Percentiles rank a stretch among this genome's conserved stretches.
phyloP scores from a whole-genome alignment of 2,797 vertebrate species.

The Mastacembelus armatus region DNA sequence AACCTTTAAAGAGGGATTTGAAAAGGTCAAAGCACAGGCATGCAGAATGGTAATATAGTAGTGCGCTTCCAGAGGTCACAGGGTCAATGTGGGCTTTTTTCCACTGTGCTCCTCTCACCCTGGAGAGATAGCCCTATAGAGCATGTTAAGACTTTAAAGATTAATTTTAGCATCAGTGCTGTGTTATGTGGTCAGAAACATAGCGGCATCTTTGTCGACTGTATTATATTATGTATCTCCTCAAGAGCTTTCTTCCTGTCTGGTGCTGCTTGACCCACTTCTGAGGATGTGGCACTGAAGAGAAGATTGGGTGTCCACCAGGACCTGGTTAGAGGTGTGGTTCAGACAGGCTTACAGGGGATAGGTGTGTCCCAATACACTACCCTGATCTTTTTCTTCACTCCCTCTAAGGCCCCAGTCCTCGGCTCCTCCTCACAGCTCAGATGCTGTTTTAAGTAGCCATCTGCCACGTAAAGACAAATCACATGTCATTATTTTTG shows the following conservation, averaged over 20 bases:
- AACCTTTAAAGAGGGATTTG: constrained; percentile 84
- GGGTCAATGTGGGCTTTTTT: constrained; percentile 72
- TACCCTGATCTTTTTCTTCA: constrained; percentile 45
- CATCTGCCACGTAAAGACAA: constrained; percentile 67
- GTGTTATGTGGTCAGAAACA: constrained; percentile 11
- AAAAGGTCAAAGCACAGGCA: constrained; percentile 82
- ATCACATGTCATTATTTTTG: constrained; percentile 66
- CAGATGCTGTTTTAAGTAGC: constrained; percentile 69
- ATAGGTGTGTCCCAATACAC: constrained; percentile 44
- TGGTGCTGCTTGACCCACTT: constrained; percentile 73
- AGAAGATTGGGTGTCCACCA: constrained; percentile 68
- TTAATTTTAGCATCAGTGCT: constrained; percentile 15
- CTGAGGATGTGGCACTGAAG: constrained; percentile 56
- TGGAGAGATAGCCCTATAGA: constrained; percentile 22
- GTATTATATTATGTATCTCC: constrained; percentile 34
- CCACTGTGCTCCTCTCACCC: constrained; percentile 37
- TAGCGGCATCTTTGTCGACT: constrained; percentile 14
- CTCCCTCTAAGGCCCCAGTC: constrained; percentile 42
- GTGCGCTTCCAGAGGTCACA: constrained; percentile 66
- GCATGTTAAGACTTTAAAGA: constrained; percentile 30
- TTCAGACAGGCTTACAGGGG: constrained; percentile 53
- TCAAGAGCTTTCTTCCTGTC: constrained; percentile 24
- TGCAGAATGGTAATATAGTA: constrained; percentile 81
- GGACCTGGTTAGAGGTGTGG: constrained; percentile 76
- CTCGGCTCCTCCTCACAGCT: constrained; percentile 46